phyloP scores from a whole-genome alignment of 2,888 invertebrate species.

The Clanis bilineata region DNA sequence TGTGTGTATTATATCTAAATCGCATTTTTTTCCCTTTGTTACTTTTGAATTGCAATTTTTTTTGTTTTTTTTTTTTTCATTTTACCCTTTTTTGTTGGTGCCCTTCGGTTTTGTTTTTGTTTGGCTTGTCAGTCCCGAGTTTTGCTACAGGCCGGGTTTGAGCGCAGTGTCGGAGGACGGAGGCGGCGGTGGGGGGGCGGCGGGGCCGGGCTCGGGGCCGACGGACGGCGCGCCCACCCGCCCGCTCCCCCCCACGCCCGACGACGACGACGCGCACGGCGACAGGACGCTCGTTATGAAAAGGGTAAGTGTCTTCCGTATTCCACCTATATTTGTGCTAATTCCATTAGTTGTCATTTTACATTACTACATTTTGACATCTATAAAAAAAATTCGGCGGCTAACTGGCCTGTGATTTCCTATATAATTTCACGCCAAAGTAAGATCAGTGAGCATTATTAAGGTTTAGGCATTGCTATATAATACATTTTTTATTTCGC shows the following conservation, averaged over 20 bases:
- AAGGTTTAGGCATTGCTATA: conserved; percentile 32
- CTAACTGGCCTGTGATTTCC: conserved; percentile 21
- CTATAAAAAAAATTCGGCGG: neutral
- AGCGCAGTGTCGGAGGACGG: conserved; percentile 60
- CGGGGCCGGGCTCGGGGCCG: conserved; percentile 86
- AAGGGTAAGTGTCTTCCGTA: conserved; percentile 85
- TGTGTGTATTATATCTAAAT: neutral
- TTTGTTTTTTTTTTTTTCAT: conserved; percentile 37
- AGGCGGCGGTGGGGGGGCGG: conserved; percentile 40
- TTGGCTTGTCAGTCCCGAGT: conserved; percentile 87
- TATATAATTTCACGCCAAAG: conserved; percentile 67
- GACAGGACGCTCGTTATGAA: conserved; percentile 96
- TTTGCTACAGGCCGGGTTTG: conserved; percentile 90
- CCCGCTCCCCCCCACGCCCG: conserved; percentile 96
- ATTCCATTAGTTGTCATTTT: conserved; percentile 20
- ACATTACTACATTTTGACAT: neutral
- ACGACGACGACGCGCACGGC: conserved; percentile 91
- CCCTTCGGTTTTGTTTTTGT: conserved; percentile 41
- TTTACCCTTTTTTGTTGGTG: conserved; percentile 35
- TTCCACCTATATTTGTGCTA: conserved; percentile 29
- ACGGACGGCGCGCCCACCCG: conserved; percentile 91
- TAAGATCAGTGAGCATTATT: conserved; percentile 75
- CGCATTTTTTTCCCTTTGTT: neutral
- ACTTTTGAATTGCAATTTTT: conserved; percentile 15
- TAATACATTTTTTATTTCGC: conserved; percentile 38